Evolutionary conservation across 2,797 vertebrate species (phyloP).

Genomic region (Pseudomugil gertrudae): DNA sequence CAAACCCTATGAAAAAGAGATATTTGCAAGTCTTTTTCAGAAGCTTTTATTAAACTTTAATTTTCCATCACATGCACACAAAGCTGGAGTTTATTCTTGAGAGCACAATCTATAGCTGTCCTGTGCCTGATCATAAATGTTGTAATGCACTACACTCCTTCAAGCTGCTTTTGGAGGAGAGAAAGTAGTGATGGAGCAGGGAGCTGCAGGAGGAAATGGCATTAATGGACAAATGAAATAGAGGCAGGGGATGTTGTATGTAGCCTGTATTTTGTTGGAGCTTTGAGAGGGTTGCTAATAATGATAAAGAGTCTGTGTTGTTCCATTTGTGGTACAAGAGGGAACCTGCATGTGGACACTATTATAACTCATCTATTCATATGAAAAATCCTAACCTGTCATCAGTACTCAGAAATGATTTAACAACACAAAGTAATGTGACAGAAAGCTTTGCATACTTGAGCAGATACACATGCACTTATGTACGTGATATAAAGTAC

Average conservation of each 20-base stretch:
- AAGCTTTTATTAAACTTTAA: constrained; percentile 37
- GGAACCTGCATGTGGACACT: constrained; percentile 60
- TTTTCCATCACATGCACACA: constrained; percentile 38
- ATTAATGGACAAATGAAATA: constrained; percentile 66
- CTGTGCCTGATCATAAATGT: constrained; percentile 64
- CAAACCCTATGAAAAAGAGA: constrained; percentile 20
- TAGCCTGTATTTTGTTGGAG: constrained; percentile 48
- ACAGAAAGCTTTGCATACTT: constrained; percentile 37
- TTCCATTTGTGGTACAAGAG: constrained; percentile 62
- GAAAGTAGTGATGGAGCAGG: constrained; percentile 36
- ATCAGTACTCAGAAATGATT: constrained; percentile 65
- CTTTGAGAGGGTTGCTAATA: constrained; percentile 64
- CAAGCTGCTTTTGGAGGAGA: constrained; percentile 35
- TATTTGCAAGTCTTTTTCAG: constrained; percentile 34
- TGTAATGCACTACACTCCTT: constrained; percentile 47
- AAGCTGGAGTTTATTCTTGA: constrained; percentile 42
- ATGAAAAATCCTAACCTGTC: constrained; percentile 72
- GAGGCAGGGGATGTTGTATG: constrained; percentile 41
- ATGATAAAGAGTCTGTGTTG: constrained; percentile 66
- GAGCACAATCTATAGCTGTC: constrained; percentile 25
- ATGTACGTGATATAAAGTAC: constrained; percentile 28
- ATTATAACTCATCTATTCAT: constrained; percentile 67
- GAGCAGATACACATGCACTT: constrained; percentile 14
- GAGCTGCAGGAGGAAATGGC: constrained; percentile 43
- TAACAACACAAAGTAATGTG: constrained; percentile 61